phyloP scores from a whole-genome alignment of 1,140 invertebrate genomes.

The Drosophila sp. region DNA sequence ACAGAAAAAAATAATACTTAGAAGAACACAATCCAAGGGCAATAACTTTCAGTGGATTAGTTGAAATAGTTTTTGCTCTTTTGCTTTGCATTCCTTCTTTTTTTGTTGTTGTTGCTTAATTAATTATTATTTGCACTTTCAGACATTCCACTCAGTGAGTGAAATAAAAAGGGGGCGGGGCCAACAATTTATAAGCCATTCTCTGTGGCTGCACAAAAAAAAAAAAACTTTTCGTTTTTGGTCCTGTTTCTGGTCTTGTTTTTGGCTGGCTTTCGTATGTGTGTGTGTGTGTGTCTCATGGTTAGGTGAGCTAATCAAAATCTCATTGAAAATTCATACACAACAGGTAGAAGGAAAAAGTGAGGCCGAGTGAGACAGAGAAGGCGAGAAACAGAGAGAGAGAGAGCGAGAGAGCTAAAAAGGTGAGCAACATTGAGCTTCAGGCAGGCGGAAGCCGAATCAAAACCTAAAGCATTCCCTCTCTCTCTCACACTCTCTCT shows the following conservation, averaged over 20 bases:
- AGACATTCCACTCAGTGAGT: background rate
- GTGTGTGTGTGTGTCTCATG: constrained; percentile 42
- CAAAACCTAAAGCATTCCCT: constrained; percentile 20
- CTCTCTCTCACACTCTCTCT: background rate
- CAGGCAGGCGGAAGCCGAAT: constrained; percentile 29
- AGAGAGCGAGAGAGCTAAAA: background rate
- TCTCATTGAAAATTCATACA: constrained; percentile 70
- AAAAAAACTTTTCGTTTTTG: constrained; percentile 4
- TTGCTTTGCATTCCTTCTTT: constrained; percentile 11
- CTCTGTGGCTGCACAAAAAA: constrained; percentile 26
- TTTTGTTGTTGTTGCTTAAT: constrained; percentile 4
- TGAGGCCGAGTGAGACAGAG: background rate
- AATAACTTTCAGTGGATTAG: constrained; percentile 48
- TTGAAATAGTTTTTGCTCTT: background rate
- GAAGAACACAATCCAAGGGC: constrained; percentile 29
- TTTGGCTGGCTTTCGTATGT: background rate
- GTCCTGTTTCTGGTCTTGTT: constrained; percentile 30
- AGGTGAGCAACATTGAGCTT: constrained; percentile 21
- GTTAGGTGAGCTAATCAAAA: constrained; percentile 67
- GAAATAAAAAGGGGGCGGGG: background rate
- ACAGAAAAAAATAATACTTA: background rate
- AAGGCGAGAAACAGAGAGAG: background rate
- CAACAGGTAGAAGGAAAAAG: constrained; percentile 40
- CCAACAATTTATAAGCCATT: constrained; percentile 8
- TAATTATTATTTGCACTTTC: constrained; percentile 10